Evolutionary conservation across 2,888 invertebrate genomes (phyloP).

Genomic region (Phengaris arion): DNA sequence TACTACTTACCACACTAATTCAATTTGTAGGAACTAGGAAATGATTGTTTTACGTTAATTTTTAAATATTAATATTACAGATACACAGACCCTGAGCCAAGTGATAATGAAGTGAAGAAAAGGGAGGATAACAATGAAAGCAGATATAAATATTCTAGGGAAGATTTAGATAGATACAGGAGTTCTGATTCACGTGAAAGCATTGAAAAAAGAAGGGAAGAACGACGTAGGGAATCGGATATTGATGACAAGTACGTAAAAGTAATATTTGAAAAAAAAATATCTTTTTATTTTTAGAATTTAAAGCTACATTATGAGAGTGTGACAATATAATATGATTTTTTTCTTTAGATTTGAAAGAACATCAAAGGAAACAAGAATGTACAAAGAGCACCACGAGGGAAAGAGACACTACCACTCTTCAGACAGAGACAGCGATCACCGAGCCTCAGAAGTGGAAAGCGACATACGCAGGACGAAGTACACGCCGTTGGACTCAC

Average conservation of each 20-base stretch:
- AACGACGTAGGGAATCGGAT: conserved; percentile 52
- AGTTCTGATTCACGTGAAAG: conserved; percentile 55
- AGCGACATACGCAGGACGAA: conserved; percentile 57
- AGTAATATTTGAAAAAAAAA: background rate
- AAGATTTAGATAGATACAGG: conserved; percentile 55
- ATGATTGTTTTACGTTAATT: background rate
- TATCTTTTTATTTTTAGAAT: background rate
- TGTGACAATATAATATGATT: background rate
- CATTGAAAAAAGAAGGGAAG: conserved; percentile 49
- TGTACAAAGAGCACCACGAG: conserved; percentile 51
- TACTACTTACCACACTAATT: too few species aligned
- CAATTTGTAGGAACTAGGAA: background rate
- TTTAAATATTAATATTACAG: conserved; percentile 42
- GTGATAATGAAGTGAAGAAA: conserved; percentile 62
- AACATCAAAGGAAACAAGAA: conserved; percentile 58
- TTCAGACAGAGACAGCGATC: conserved; percentile 73
- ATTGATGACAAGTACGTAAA: conserved; percentile 52
- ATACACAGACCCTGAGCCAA: conserved; percentile 72
- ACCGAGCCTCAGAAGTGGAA: conserved; percentile 63
- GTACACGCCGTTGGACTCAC: conserved; percentile 65
- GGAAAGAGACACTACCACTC: conserved; percentile 81
- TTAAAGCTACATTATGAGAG: background rate
- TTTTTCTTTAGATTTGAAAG: conserved; percentile 51
- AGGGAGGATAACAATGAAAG: conserved; percentile 59
- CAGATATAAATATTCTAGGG: conserved; percentile 52